phyloP scores from a whole-genome alignment of 2,888 invertebrate species.

The Amiota minor region DNA sequence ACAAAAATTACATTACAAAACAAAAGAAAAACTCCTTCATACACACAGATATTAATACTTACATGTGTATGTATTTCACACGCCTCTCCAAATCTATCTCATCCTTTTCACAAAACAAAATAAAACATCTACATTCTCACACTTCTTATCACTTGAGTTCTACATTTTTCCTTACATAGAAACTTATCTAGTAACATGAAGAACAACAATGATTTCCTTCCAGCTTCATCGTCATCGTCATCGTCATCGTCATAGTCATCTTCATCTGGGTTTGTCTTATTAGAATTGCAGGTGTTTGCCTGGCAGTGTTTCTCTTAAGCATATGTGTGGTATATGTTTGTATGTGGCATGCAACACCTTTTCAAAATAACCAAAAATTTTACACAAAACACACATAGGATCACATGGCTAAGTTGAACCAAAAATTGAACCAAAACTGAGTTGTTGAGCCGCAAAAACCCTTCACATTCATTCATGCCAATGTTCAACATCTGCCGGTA shows the following conservation, averaged over 20 bases:
- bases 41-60: slow-evolving; percentile 34
- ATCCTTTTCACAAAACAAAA: too few species aligned
- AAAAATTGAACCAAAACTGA: too few species aligned
- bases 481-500: neutral
- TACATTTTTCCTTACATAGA: too few species aligned
- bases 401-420: too few species aligned
- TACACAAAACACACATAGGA: slow-evolving; percentile 37
- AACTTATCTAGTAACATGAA: too few species aligned
- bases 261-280: neutral
- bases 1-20: slow-evolving; percentile 39
- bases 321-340: too few species aligned
- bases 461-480: neutral
- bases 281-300: slow-evolving; percentile 17
- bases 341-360: slow-evolving; percentile 23
- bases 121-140: too few species aligned
- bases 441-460: too few species aligned
- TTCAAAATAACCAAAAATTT: slow-evolving; percentile 48
- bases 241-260: neutral
- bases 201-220: too few species aligned
- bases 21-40: slow-evolving; percentile 41
- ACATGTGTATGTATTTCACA: slow-evolving; percentile 10
- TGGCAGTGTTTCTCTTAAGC: neutral
- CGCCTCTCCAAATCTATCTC: too few species aligned
- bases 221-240: neutral
- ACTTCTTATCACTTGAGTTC: too few species aligned